Evolutionary conservation across 2,888 invertebrate genomes (phyloP), one percentile per base, ranked within the genome.

Genomic region (Lepidocyrtoides sp.): DNA sequence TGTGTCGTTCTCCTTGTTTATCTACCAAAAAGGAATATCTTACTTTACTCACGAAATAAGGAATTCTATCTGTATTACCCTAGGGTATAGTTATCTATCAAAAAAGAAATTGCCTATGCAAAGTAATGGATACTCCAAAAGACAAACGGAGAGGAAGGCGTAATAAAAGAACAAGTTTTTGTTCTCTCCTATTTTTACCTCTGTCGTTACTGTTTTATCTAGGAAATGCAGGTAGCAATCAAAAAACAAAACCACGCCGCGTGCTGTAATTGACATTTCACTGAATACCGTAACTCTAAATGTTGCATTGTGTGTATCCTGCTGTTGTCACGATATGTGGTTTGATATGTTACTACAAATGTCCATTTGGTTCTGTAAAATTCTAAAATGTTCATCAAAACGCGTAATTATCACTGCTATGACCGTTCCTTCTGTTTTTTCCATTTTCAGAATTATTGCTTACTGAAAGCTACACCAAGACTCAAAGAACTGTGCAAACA

Each of bases 201-300:
- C 48, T 2, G 20, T 5, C 23, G 14, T 48, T 48, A 48, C 48
- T 12, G 20, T 20, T 10, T 48, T 75, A 75, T 75, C 44, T 51
- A 44, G 82, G 17, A 81, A 81, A n/a, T 60, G 10, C 41, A 63
- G 63, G 82, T 63, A 82, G 60, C 63, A 60, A 82, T 63, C 82
- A 82, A 26, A 81, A 23, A 63, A 26, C 23, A 23, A 12, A 54
- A 32, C 8, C 32, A 5, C 48, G 8, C 57, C 8, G 17, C 17
- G 1, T 48, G 75, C 17, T 26, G 8, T 41, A 72, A 41, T 36
- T 72, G 69, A 12, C 26, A 48, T 75, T 75, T n/a, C 8, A 29
- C 29, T 8, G 29, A 14, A 12, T 72, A 44, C 72, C 44, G 75
- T 48, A 48, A 23, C n/a, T 20, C 23, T 57, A 60, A 75, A 75